These are phyloP conservation scores for Idaea dimidiata DNA, from an alignment of 2,888 invertebrate genomes.

Conservation along the genomic window DNA sequence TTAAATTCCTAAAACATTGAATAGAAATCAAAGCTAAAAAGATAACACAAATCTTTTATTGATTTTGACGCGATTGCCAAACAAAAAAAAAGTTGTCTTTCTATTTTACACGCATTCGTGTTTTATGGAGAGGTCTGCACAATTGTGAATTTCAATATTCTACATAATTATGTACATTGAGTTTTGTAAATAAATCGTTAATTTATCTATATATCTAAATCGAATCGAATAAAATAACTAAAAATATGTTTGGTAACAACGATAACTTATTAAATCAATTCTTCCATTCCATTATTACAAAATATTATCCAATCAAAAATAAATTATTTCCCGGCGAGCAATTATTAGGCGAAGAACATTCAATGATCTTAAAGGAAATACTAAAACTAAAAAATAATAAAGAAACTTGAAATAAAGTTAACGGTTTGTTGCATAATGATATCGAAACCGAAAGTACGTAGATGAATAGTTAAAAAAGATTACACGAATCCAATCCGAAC, in stretches of 20 bases:
- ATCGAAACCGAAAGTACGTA: constrained; percentile 47
- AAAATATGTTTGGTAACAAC: not conserved
- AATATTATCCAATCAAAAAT: not conserved
- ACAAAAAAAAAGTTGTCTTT: too few relatives aligned
- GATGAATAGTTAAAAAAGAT: constrained; percentile 29
- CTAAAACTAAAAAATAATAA: constrained; percentile 32
- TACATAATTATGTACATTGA: too few relatives aligned
- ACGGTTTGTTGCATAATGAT: constrained; percentile 48
- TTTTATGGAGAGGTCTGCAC: too few relatives aligned
- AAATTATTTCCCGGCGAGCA: constrained; percentile 9
- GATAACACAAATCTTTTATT: too few relatives aligned
- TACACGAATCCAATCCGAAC: constrained; percentile 29
- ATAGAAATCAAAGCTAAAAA: too few relatives aligned
- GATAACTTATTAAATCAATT: not conserved
- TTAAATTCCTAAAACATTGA: too few relatives aligned
- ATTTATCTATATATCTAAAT: too few relatives aligned
- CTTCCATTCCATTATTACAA: not conserved
- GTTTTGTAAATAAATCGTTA: too few relatives aligned
- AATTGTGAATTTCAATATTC: too few relatives aligned
- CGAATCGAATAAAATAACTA: not conserved
- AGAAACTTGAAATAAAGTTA: constrained; percentile 35
- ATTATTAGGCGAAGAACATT: constrained; percentile 12
- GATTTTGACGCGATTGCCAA: not conserved
- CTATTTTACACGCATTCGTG: too few relatives aligned
- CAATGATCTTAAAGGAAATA: constrained; percentile 32